Conservation (phyloP, 2,888 invertebrate genomes). For the Malthinus flaveolus region DNA sequence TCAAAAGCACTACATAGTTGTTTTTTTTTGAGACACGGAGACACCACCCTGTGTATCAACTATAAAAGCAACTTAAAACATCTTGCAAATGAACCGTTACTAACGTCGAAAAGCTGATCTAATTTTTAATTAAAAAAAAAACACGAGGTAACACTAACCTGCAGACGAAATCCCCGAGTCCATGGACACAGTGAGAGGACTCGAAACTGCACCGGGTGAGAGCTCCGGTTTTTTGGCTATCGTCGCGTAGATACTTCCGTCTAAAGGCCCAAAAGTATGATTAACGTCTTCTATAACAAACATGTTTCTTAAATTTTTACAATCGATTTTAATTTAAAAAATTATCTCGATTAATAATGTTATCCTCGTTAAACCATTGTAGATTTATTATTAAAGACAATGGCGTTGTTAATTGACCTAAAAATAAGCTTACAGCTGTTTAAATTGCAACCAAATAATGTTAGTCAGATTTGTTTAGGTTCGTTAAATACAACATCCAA, state of each 20-base stretch:
- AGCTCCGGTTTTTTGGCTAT: slow-evolving; percentile 58
- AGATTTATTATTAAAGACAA: slow-evolving; percentile 7
- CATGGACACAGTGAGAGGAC: slow-evolving; percentile 84
- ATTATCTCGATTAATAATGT: slow-evolving; percentile 13
- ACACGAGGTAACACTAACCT: slow-evolving; percentile 54
- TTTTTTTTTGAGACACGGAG: no score
- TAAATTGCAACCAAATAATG: slow-evolving; percentile 4
- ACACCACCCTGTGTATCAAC: no score
- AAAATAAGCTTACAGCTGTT: slow-evolving; percentile 17
- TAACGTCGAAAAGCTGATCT: neutral
- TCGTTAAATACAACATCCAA: neutral
- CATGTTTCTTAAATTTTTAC: slow-evolving; percentile 11
- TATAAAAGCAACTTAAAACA: no score
- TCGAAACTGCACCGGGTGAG: slow-evolving; percentile 61
- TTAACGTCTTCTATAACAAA: slow-evolving; percentile 63
- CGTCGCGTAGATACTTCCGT: slow-evolving; percentile 88
- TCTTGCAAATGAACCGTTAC: neutral
- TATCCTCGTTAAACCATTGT: slow-evolving; percentile 17
- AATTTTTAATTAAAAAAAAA: no score
- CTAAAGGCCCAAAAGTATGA: slow-evolving; percentile 83
- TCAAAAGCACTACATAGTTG: no score
- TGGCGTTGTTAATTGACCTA: slow-evolving; percentile 22
- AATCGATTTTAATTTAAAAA: slow-evolving; percentile 4
- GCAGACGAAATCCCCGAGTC: slow-evolving; percentile 88
- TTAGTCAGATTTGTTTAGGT: neutral